Percentiles rank a stretch among this genome's conserved stretches.
These are phyloP conservation scores for Rissa tridactyla DNA, from an alignment of 2,113 vertebrate species.

Conservation along the genomic window DNA sequence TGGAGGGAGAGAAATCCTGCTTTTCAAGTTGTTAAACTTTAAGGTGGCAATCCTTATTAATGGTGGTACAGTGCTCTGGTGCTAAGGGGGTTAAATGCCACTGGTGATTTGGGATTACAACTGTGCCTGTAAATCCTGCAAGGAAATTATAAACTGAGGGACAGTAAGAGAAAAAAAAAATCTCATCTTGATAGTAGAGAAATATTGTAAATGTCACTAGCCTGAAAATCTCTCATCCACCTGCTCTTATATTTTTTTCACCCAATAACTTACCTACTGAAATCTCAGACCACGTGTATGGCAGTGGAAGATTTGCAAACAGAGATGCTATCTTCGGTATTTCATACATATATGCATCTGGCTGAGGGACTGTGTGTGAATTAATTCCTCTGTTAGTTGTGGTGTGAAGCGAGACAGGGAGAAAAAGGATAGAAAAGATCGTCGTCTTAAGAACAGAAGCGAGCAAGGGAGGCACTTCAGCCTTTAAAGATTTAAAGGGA, in stretches of 20 bases:
- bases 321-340: conserved; percentile 59
- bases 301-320: conserved; percentile 69
- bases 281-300: conserved; percentile 75
- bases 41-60: conserved; percentile 61
- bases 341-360: conserved; percentile 69
- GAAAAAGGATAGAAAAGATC: conserved; percentile 9
- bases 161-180: background rate
- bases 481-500: conserved; percentile 62
- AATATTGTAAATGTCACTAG: conserved; percentile 26
- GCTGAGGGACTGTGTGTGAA: conserved; percentile 68
- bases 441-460: background rate
- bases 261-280: conserved; percentile 57
- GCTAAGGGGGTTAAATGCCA: conserved; percentile 50
- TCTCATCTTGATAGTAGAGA: background rate
- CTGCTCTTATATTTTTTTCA: conserved; percentile 33
- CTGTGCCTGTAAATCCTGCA: conserved; percentile 5
- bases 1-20: conserved; percentile 64
- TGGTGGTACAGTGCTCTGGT: conserved; percentile 33
- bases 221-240: conserved; percentile 22
- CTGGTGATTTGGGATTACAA: conserved; percentile 49
- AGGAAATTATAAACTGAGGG: conserved; percentile 42
- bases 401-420: conserved; percentile 22
- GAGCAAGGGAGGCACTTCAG: conserved; percentile 16
- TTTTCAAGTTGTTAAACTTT: conserved; percentile 80
- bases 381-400: conserved; percentile 69